These are phyloP conservation scores for Planococcus citri DNA, from an alignment of 1,140 invertebrate genomes.

Conservation along the genomic window DNA sequence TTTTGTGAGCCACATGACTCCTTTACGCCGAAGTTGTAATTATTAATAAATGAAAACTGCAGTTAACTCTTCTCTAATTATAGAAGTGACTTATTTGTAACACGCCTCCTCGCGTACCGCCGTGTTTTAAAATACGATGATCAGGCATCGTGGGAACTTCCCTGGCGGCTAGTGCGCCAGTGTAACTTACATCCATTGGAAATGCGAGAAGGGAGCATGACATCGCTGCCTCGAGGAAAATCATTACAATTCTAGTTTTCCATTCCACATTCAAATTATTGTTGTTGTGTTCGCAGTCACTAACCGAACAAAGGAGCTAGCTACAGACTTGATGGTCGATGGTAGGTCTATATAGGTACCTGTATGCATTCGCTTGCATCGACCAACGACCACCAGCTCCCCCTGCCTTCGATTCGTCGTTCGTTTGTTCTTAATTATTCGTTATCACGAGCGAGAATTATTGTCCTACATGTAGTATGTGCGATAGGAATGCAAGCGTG, in stretches of 20 bases:
- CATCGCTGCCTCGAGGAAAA: neutral
- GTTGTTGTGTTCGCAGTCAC: neutral
- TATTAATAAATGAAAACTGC: slow-evolving; percentile 3
- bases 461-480: too few species aligned
- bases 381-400: too few species aligned
- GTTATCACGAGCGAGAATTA: too few species aligned
- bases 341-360: too few species aligned
- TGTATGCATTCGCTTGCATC: too few species aligned
- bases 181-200: neutral
- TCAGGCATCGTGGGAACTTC: neutral
- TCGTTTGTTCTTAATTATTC: too few species aligned
- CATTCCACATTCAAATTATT: neutral
- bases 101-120: neutral
- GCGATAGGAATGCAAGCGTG: too few species aligned
- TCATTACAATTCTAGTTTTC: neutral
- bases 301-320: neutral
- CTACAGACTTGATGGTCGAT: neutral
- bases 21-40: slow-evolving; percentile 4
- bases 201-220: neutral
- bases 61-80: slow-evolving; percentile 3
- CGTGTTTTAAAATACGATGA: neutral
- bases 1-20: neutral
- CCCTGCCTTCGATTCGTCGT: too few species aligned
- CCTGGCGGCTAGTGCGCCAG: neutral
- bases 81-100: slow-evolving; percentile 7